Conservation (phyloP, 2,113 vertebrate genomes). For the Vidua macroura region DNA sequence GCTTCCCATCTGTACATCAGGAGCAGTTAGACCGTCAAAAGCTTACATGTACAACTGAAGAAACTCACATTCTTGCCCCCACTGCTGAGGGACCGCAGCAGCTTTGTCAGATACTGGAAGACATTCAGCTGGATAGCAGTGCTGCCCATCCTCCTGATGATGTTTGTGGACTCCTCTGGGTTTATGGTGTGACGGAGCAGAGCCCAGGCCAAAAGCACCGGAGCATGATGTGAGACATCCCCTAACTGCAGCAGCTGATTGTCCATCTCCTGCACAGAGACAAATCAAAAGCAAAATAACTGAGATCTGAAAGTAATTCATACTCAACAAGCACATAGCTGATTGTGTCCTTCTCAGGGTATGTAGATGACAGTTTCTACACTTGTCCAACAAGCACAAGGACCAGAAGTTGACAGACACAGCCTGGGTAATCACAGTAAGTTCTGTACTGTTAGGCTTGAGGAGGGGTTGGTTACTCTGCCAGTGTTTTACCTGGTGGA, state of each 20-base stretch:
- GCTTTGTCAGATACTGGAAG: conserved; percentile 90
- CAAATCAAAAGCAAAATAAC: not conserved
- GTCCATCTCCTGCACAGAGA: conserved; percentile 86
- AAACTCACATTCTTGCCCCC: conserved; percentile 89
- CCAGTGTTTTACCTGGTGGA: conserved; percentile 81
- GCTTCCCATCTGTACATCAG: not conserved
- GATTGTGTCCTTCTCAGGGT: not conserved
- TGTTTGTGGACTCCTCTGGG: conserved; percentile 79
- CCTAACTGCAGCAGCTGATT: conserved; percentile 88
- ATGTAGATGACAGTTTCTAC: not conserved
- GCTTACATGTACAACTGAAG: not conserved
- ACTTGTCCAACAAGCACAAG: not conserved
- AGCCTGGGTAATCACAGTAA: not conserved
- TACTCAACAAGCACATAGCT: not conserved
- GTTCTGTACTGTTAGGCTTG: not conserved
- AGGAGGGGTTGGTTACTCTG: not conserved
- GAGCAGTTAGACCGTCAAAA: not conserved
- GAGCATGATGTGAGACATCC: conserved; percentile 89
- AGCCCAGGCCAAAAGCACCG: conserved; percentile 92
- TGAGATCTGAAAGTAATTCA: not conserved
- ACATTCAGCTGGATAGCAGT: conserved; percentile 88
- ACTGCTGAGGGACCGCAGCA: conserved; percentile 84
- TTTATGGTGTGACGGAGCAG: conserved; percentile 89
- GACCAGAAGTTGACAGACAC: not conserved
- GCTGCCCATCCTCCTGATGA: conserved; percentile 87